A percentile compares a stretch with the other conserved stretches of the same genome.
phyloP scores from a whole-genome alignment of 1,140 invertebrate species.

The Lasaia peninsularis region DNA sequence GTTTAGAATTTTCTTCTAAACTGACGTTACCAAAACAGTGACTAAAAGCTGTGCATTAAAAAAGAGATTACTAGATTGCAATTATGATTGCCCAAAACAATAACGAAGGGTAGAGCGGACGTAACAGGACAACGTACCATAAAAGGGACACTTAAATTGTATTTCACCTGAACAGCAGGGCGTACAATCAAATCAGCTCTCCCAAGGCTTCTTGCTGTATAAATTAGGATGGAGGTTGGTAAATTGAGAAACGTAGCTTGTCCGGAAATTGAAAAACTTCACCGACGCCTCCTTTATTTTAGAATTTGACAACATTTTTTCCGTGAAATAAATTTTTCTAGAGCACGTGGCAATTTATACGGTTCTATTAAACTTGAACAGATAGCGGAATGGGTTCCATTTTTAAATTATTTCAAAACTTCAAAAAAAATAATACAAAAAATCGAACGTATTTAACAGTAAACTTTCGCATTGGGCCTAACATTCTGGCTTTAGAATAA shows the following conservation, averaged over 20 bases:
- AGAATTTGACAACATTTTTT: slow-evolving; percentile 59
- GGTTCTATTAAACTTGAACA: slow-evolving; percentile 36
- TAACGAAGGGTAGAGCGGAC: slow-evolving; percentile 36
- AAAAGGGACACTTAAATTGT: slow-evolving; percentile 65
- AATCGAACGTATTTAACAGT: no score
- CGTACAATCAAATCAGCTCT: slow-evolving; percentile 63
- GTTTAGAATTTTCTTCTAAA: not conserved
- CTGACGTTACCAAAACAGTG: not conserved
- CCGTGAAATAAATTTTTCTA: slow-evolving; percentile 47
- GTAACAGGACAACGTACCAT: slow-evolving; percentile 54
- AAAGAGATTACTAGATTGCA: slow-evolving; percentile 29
- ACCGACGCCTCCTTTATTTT: slow-evolving; percentile 46
- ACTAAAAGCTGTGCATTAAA: not conserved
- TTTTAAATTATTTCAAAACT: no score
- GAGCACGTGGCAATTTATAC: slow-evolving; percentile 47
- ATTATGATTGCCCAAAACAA: slow-evolving; percentile 52
- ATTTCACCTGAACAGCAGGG: slow-evolving; percentile 64
- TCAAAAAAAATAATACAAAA: no score
- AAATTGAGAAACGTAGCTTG: slow-evolving; percentile 64
- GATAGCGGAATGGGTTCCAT: no score
- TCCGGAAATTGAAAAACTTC: slow-evolving; percentile 75
- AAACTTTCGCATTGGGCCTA: no score
- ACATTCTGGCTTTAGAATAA: no score
- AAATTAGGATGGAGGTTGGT: slow-evolving; percentile 61
- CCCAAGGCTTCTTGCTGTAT: slow-evolving; percentile 60